phyloP scores from a whole-genome alignment of 2,888 invertebrate genomes.

The Amphipoea oculea region DNA sequence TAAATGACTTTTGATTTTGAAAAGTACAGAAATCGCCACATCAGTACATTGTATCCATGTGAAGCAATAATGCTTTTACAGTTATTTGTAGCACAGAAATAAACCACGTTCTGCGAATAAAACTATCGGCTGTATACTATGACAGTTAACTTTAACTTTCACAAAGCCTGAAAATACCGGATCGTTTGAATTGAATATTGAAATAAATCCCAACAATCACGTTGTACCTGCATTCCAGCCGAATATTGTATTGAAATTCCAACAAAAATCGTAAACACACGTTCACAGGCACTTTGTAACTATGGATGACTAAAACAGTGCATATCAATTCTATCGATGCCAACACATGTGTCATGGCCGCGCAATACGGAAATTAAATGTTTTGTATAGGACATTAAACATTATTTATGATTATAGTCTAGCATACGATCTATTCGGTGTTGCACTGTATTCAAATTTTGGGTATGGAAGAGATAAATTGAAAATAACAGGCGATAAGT shows the following conservation, averaged over 20 bases:
- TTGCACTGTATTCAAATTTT: constrained; percentile 45
- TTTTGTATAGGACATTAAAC: constrained; percentile 80
- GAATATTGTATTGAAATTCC: constrained; percentile 11
- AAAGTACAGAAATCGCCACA: background rate
- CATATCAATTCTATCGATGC: constrained; percentile 71
- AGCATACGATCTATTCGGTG: constrained; percentile 55
- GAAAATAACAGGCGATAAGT: constrained; percentile 9
- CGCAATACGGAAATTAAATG: constrained; percentile 81
- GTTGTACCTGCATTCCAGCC: background rate
- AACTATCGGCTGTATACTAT: background rate
- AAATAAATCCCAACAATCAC: constrained; percentile 7
- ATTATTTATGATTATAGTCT: constrained; percentile 76
- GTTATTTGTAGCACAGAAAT: background rate
- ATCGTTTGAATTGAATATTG: constrained; percentile 15
- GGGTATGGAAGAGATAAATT: constrained; percentile 24
- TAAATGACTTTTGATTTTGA: no score
- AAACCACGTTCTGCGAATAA: background rate
- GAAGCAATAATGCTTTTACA: background rate
- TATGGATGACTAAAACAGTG: constrained; percentile 55
- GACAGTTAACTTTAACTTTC: no score
- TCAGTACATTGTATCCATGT: background rate
- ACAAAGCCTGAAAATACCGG: constrained; percentile 6
- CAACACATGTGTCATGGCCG: constrained; percentile 67
- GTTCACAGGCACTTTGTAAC: constrained; percentile 24
- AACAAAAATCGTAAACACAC: constrained; percentile 22